These are phyloP conservation scores for Anoplophora glabripennis DNA, from an alignment of 1,140 invertebrate species.

Conservation along the genomic window DNA sequence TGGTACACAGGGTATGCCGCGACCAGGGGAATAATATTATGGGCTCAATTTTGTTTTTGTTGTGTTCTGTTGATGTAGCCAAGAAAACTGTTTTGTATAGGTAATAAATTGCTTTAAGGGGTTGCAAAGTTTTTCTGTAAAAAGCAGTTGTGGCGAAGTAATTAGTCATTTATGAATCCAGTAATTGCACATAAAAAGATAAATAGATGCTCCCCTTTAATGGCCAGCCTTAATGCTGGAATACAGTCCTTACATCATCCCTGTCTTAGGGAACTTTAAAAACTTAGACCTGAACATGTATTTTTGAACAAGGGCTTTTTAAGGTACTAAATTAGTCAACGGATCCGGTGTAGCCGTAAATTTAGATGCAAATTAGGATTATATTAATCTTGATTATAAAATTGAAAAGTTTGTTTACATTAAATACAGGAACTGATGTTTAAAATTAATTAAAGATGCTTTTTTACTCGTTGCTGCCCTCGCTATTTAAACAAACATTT, in stretches of 20 bases:
- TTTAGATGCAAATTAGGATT: slow-evolving; percentile 42
- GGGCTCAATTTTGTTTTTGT: too few species aligned
- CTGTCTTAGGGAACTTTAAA: slow-evolving; percentile 11
- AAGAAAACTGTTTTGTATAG: background rate
- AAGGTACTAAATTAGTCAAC: slow-evolving; percentile 45
- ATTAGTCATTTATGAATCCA: slow-evolving; percentile 51
- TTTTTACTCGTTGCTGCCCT: background rate
- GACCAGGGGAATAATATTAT: too few species aligned
- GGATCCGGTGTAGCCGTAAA: slow-evolving; percentile 30
- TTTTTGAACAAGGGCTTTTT: slow-evolving; percentile 36
- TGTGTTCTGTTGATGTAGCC: too few species aligned
- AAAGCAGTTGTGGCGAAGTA: slow-evolving; percentile 43
- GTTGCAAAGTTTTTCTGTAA: slow-evolving; percentile 42
- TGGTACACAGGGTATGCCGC: too few species aligned
- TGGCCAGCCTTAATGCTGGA: slow-evolving; percentile 26
- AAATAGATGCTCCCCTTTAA: slow-evolving; percentile 46
- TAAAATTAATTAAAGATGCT: background rate
- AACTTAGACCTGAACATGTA: slow-evolving; percentile 6
- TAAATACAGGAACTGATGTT: background rate
- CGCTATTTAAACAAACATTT: background rate
- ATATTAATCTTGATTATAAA: slow-evolving; percentile 41
- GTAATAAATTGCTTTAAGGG: slow-evolving; percentile 34
- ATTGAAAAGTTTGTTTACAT: slow-evolving; percentile 33
- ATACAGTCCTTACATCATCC: slow-evolving; percentile 27
- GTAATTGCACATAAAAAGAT: slow-evolving; percentile 51